A percentile compares a stretch with the other conserved stretches of the same genome.
phyloP scores from a whole-genome alignment of 2,113 vertebrate species.

The Pygoscelis adeliae region DNA sequence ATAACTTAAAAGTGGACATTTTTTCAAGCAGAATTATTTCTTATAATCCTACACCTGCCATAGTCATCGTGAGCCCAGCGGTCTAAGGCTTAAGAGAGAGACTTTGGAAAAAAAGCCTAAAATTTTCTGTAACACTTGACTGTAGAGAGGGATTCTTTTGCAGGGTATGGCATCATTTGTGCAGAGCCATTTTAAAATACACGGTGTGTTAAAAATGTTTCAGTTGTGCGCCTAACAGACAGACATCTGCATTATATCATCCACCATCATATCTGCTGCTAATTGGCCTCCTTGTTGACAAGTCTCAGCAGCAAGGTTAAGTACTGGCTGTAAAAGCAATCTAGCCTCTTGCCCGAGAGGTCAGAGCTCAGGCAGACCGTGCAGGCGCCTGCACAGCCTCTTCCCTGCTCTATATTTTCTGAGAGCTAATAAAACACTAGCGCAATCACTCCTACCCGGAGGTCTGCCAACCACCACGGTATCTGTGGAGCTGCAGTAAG shows the following conservation, averaged over 20 bases:
- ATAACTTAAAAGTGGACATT: neutral
- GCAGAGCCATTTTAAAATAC: neutral
- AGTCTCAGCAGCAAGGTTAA: conserved; percentile 37
- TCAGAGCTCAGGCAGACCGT: neutral
- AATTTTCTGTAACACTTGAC: neutral
- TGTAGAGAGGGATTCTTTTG: neutral
- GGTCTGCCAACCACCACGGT: neutral
- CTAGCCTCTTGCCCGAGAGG: neutral
- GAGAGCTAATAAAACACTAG: neutral
- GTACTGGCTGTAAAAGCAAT: conserved; percentile 34
- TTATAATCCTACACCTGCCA: neutral
- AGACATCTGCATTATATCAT: conserved; percentile 8
- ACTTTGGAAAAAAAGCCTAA: neutral
- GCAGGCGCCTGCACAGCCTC: neutral
- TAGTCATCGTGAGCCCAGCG: neutral
- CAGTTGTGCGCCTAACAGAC: neutral
- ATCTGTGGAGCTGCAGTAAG: neutral
- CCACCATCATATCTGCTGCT: conserved; percentile 7
- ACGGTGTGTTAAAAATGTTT: neutral
- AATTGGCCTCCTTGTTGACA: conserved; percentile 53
- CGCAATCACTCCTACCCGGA: neutral
- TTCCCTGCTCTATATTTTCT: neutral
- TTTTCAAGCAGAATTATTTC: neutral
- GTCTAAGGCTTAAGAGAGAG: neutral
- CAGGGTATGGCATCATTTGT: neutral